Evolutionary conservation across 1,140 invertebrate genomes (phyloP).

Genomic region (Zaprionus davidi): DNA sequence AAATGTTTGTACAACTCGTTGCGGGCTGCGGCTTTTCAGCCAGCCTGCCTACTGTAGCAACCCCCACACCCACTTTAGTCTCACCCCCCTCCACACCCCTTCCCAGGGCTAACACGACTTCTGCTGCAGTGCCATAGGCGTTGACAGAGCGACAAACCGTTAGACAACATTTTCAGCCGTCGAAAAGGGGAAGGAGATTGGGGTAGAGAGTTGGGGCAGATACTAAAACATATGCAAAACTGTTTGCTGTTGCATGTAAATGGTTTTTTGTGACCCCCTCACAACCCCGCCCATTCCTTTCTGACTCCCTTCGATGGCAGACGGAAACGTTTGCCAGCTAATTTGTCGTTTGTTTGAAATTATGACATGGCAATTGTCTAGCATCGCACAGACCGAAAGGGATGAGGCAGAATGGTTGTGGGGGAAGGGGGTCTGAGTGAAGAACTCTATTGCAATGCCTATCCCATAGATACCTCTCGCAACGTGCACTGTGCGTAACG

Average conservation of each 20-base stretch:
- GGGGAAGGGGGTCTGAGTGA: background rate
- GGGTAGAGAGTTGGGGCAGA: slow-evolving; percentile 16
- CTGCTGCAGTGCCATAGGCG: slow-evolving; percentile 56
- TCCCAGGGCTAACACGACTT: slow-evolving; percentile 1
- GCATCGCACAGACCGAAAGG: background rate
- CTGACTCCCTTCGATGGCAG: background rate
- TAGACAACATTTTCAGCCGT: slow-evolving; percentile 61
- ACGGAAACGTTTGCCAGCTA: slow-evolving; percentile 62
- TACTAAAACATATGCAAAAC: slow-evolving; percentile 77
- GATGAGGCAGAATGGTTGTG: too few species aligned
- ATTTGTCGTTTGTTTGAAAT: slow-evolving; percentile 79
- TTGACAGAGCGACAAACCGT: slow-evolving; percentile 80
- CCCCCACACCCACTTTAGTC: background rate
- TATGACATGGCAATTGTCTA: slow-evolving; percentile 49
- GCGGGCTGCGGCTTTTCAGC: slow-evolving; percentile 71
- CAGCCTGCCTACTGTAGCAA: slow-evolving; percentile 12
- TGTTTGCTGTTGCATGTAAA: slow-evolving; percentile 76
- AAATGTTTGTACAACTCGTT: slow-evolving; percentile 82
- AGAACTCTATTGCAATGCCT: background rate
- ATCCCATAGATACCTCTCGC: background rate
- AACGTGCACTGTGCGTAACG: slow-evolving; percentile 1
- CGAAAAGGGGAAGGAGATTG: background rate
- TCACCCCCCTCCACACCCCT: background rate
- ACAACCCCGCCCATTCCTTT: background rate
- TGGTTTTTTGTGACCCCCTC: slow-evolving; percentile 56